Evolutionary conservation across 2,888 invertebrate species (phyloP).

Genomic region (Orthosia cruda): DNA sequence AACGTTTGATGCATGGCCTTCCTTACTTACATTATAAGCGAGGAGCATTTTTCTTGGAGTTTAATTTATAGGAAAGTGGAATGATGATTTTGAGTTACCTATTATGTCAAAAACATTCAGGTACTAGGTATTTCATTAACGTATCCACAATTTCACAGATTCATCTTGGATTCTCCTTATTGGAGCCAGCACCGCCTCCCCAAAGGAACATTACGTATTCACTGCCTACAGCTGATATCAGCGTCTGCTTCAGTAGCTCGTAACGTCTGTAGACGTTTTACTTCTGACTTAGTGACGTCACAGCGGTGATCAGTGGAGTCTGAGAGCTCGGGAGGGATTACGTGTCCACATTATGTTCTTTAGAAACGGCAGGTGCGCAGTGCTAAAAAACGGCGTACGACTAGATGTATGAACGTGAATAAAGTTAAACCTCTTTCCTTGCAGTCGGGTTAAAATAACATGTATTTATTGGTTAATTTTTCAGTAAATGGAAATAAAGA

Average conservation of each 20-base stretch:
- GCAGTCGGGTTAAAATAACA: too few species aligned
- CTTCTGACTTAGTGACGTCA: conserved; percentile 29
- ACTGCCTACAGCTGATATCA: too few species aligned
- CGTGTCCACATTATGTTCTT: neutral
- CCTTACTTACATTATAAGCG: too few species aligned
- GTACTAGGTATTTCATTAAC: too few species aligned
- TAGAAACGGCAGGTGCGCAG: neutral
- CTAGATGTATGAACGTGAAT: neutral
- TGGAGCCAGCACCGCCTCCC: neutral
- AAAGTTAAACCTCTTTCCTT: too few species aligned
- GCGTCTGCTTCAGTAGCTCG: too few species aligned
- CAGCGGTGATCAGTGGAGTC: conserved; percentile 16
- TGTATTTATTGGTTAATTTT: neutral
- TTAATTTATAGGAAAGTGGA: too few species aligned
- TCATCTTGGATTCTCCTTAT: neutral
- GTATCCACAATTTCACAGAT: neutral
- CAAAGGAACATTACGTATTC: conserved; percentile 19
- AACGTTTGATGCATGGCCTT: too few species aligned
- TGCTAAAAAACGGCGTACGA: too few species aligned
- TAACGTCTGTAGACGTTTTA: conserved; percentile 5
- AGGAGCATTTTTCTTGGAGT: too few species aligned
- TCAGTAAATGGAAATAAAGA: conserved; percentile 1
- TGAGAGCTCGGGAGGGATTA: neutral
- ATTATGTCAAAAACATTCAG: too few species aligned
- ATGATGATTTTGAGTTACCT: too few species aligned